Evolutionary conservation across 2,797 vertebrate species (phyloP).

Genomic region (Percopsis omiscomaycus): DNA sequence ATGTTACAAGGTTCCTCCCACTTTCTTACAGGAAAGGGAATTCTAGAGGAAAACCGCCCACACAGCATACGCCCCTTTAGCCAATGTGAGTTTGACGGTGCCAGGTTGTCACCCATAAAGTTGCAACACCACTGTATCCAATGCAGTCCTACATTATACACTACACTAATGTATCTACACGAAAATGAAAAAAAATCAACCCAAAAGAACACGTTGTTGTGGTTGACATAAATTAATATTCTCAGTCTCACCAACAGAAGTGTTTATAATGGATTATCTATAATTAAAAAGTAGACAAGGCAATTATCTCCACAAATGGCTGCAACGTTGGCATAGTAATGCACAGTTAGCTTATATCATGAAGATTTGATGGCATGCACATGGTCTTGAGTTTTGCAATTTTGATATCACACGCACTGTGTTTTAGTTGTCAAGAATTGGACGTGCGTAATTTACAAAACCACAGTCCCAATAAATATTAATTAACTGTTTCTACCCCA

Average conservation of each 20-base stretch:
- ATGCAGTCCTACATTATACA: background rate
- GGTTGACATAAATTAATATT: no score
- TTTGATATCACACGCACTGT: slow-evolving; percentile 36
- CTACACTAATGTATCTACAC: background rate
- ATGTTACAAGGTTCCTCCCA: slow-evolving; percentile 71
- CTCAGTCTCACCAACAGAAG: slow-evolving; percentile 15
- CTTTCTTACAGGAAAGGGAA: slow-evolving; percentile 46
- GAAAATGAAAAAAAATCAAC: no score
- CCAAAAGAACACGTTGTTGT: no score
- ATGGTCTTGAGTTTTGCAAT: slow-evolving; percentile 41
- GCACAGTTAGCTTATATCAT: slow-evolving; percentile 7
- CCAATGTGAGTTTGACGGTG: slow-evolving; percentile 47
- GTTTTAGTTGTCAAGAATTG: background rate
- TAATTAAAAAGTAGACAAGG: slow-evolving; percentile 45
- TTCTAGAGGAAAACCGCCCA: slow-evolving; percentile 7
- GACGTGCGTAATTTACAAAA: slow-evolving; percentile 29
- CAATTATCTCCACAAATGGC: slow-evolving; percentile 40
- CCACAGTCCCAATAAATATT: background rate
- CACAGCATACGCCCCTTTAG: slow-evolving; percentile 27
- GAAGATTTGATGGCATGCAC: slow-evolving; percentile 39
- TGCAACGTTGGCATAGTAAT: slow-evolving; percentile 24
- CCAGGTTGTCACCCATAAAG: slow-evolving; percentile 45
- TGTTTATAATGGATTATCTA: slow-evolving; percentile 43
- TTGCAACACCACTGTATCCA: background rate
- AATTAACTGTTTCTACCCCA: background rate